A percentile compares a stretch with the other conserved stretches of the same genome.
These are phyloP conservation scores for Luperina nickerlii DNA, from an alignment of 2,888 invertebrate species.

Conservation along the genomic window DNA sequence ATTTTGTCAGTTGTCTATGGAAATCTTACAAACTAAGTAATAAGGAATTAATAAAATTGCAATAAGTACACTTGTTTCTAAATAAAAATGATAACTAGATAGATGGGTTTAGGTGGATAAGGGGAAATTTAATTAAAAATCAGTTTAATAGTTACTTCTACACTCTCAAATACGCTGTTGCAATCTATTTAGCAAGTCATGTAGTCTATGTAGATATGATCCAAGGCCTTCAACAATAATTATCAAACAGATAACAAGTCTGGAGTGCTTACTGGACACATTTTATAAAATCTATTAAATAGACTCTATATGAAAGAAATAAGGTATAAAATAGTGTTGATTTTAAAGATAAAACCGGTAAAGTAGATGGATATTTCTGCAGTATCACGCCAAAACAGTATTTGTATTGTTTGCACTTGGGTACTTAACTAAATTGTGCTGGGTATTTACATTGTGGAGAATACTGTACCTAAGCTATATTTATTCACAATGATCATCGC, in stretches of 20 bases:
- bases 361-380: background rate
- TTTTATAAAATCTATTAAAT: constrained; percentile 1
- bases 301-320: background rate
- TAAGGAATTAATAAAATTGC: too few species aligned
- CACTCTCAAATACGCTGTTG: background rate
- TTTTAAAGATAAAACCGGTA: constrained; percentile 23
- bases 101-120: too few species aligned
- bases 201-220: background rate
- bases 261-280: constrained; percentile 1
- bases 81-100: background rate
- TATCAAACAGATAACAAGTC: constrained; percentile 44
- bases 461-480: constrained; percentile 5
- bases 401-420: background rate
- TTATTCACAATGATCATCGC: constrained; percentile 86
- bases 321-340: constrained; percentile 4
- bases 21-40: background rate
- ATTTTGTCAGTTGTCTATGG: constrained; percentile 8
- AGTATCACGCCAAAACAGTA: constrained; percentile 7
- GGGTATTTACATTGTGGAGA: background rate
- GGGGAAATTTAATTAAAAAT: background rate
- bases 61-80: too few species aligned
- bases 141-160: background rate
- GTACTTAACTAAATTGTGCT: background rate
- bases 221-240: constrained; percentile 16
- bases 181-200: constrained; percentile 27